These are phyloP conservation scores for Lycia hirtaria DNA, from an alignment of 2,888 invertebrate species.

Conservation along the genomic window DNA sequence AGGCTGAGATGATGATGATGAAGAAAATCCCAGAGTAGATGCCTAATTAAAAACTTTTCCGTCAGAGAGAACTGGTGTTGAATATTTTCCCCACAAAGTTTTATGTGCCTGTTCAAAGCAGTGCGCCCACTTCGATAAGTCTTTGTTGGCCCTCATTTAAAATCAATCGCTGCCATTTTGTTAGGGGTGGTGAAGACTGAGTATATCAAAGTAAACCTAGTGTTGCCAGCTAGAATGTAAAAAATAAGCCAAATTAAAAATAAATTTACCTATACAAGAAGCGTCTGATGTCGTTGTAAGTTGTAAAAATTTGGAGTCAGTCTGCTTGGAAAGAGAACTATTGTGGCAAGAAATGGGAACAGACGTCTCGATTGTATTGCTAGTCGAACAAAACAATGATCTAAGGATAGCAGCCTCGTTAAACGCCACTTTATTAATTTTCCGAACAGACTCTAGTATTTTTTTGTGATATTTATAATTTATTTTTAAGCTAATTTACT, in stretches of 20 bases:
- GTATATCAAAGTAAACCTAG: conserved; percentile 10
- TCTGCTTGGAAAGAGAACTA: too few relatives aligned
- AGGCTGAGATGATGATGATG: neutral
- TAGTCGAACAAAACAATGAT: too few relatives aligned
- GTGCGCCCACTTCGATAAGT: conserved; percentile 55
- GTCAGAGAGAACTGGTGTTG: conserved; percentile 28
- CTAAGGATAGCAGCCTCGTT: too few relatives aligned
- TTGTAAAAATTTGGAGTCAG: too few relatives aligned
- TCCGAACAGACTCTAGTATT: too few relatives aligned
- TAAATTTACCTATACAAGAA: neutral
- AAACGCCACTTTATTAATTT: too few relatives aligned
- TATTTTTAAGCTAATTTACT: too few relatives aligned
- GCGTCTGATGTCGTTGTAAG: too few relatives aligned
- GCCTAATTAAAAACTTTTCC: conserved; percentile 15
- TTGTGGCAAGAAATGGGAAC: too few relatives aligned
- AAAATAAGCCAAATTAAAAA: neutral
- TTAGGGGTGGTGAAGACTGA: conserved; percentile 55
- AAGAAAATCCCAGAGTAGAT: neutral
- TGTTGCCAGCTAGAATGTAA: conserved; percentile 13
- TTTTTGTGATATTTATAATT: too few relatives aligned
- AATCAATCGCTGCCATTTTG: conserved; percentile 80
- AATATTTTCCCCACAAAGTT: conserved; percentile 64
- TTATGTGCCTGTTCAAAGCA: conserved; percentile 63
- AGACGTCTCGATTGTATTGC: too few relatives aligned
- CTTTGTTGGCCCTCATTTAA: conserved; percentile 80